Base-by-base conservation (phyloP, 92 coral and sea anemone genomes). In the Nematostella vectensis region DNA sequence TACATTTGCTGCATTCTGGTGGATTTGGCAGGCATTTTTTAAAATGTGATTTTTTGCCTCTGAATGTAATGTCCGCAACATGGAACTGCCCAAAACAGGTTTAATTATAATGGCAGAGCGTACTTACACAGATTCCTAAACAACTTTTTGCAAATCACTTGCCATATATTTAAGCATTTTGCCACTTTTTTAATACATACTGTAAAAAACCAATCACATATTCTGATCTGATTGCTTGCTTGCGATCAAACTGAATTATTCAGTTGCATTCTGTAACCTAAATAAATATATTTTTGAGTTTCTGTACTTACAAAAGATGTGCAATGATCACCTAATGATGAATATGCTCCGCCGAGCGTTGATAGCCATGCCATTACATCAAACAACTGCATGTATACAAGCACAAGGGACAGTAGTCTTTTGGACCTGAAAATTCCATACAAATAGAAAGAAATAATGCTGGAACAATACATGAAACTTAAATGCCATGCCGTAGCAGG, bases 261-360 rank as follows among this genome's bases (percentile, higher is more conserved):
- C n/a, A n/a, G n/a, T n/a, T n/a, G n/a, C n/a, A n/a, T n/a, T n/a
- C n/a, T n/a, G n/a, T n/a, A n/a, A n/a, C n/a, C n/a, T n/a, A n/a
- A n/a, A n/a, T n/a, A n/a, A n/a, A n/a, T n/a, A n/a, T n/a, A n/a
- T n/a, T n/a, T n/a, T n/a, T n/a, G n/a, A n/a, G n/a, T n/a, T n/a
- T n/a, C n/a, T n/a, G 4, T 45, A 63, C 88, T 58, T 69, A 83
- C 94, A 73, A 58, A 75, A 51, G 27, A 28, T 11, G 29, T 43
- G 58, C 81, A 61, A 44, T 87, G 79, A 18, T 91, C 98, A 47
- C 98, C 98, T 50, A 91, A 62, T 40, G 98, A 85, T 12, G 98
- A 91, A 48, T 91, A 88, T 28, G 98, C 98, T n/a, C 98, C 98
- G 3, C 98, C 98, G 38, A 91, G 77, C 21, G 98, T 91, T 16